Evolutionary conservation across 2,113 vertebrate species (phyloP), one percentile per base, ranked within the genome.

Genomic region (Calypte anna): DNA sequence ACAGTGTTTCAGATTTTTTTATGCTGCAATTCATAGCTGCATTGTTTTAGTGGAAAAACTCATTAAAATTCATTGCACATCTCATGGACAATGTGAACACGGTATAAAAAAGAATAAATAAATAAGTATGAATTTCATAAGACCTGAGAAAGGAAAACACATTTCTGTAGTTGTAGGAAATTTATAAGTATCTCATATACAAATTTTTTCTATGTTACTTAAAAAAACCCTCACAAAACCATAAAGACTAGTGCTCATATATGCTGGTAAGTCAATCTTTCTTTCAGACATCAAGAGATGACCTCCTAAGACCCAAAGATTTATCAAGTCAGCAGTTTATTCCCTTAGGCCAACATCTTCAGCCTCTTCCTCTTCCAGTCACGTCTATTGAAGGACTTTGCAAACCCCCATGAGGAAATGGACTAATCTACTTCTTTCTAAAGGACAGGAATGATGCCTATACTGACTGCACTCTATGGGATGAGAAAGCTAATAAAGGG

Each of bases 301-400:
- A 98, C 98, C 98, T 98, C 97, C 98, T 69, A 84, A 97, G 97
- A 98, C 97, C 97, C 94, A 96, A 97, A 97, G 97, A 98, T 98
- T 98, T 98, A 98, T 98, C 98, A 98, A 98, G 97, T 97, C 98
- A 98, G 97, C 97, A 96, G 90, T 98, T 97, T 96, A 97, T 98
- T 97, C 98, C 97, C 98, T 91, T 84, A 96, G 97, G 98, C 86
- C 89, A 87, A 92, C 82, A 91, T 97, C 97, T 97, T 96, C 96
- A 97, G 96, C 83, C 82, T 96, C 97, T 98, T 98, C 96, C 95
- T 95, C 97, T 98, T 97, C 97, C 96, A 98, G 98, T 98, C 98
- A 98, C 96, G 91, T 98, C 97, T 94, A 33, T 13, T 93, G 97
- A 97, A 98, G 97, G 96, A 98, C 97, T 98, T 92, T 94, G 88